Evolutionary conservation across 2,888 invertebrate genomes (phyloP).

Genomic region (Ecliptopera silaceata): DNA sequence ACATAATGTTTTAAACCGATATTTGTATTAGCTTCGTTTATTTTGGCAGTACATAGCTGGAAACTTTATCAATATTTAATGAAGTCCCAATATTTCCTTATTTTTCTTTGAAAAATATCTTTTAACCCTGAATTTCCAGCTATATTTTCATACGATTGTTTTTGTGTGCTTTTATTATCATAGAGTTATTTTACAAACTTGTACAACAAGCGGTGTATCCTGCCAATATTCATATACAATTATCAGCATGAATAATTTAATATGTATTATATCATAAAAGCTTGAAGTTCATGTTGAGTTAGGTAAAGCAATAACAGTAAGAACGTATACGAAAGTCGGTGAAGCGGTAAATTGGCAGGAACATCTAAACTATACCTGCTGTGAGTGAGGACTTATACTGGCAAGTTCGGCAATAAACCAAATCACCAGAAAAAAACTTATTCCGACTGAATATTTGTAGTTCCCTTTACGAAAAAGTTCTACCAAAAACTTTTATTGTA

Average conservation of each 20-base stretch:
- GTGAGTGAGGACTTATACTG: slow-evolving; percentile 5
- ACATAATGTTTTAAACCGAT: slow-evolving; percentile 6
- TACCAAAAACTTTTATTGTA: background rate
- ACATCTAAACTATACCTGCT: slow-evolving; percentile 29
- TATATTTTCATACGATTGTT: background rate
- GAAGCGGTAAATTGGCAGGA: slow-evolving; percentile 55
- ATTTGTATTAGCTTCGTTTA: slow-evolving; percentile 13
- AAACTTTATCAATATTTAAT: slow-evolving; percentile 15
- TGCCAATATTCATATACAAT: slow-evolving; percentile 17
- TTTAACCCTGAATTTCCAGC: too few species aligned
- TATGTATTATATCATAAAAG: slow-evolving; percentile 23
- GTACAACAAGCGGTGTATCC: background rate
- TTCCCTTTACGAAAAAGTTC: background rate
- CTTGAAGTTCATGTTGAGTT: slow-evolving; percentile 22
- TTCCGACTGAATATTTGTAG: background rate
- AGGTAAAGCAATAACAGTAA: slow-evolving; percentile 35
- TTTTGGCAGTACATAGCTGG: slow-evolving; percentile 8
- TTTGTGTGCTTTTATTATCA: background rate
- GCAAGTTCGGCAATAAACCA: slow-evolving; percentile 30
- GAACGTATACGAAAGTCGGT: slow-evolving; percentile 39
- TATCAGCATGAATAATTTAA: slow-evolving; percentile 28
- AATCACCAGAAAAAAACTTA: slow-evolving; percentile 22
- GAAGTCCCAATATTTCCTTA: slow-evolving; percentile 8
- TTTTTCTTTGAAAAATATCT: background rate
- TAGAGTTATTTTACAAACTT: background rate